These are phyloP conservation scores for Perithous albicinctus DNA, from an alignment of 2,888 invertebrate species.

Conservation along the genomic window DNA sequence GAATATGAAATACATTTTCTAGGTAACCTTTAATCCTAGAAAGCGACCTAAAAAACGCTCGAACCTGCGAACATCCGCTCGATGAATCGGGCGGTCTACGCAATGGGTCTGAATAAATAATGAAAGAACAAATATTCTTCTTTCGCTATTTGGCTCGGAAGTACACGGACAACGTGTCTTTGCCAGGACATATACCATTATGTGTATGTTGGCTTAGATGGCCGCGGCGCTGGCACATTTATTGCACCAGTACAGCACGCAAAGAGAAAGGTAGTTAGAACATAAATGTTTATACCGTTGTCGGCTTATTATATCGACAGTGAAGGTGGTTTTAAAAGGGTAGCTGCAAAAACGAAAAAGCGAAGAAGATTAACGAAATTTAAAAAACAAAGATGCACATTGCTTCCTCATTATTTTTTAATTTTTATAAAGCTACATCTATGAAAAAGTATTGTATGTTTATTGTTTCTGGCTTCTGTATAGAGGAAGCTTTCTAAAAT, in stretches of 20 bases:
- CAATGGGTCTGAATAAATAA: conserved; percentile 44
- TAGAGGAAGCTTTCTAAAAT: too few relatives aligned
- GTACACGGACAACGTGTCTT: conserved; percentile 20
- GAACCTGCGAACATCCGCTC: neutral
- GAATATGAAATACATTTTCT: neutral
- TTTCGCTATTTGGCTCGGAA: conserved; percentile 26
- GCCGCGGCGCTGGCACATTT: conserved; percentile 39
- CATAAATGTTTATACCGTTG: conserved; percentile 42
- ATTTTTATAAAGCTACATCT: too few relatives aligned
- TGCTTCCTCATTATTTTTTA: too few relatives aligned
- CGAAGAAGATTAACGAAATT: neutral
- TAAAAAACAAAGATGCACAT: neutral
- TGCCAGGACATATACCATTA: conserved; percentile 11
- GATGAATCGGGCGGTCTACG: conserved; percentile 17
- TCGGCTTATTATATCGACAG: conserved; percentile 35
- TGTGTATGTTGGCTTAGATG: conserved; percentile 39
- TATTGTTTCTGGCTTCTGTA: too few relatives aligned
- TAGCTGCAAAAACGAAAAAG: conserved; percentile 16
- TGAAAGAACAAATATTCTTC: conserved; percentile 40
- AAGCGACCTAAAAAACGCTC: neutral
- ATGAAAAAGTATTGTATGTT: too few relatives aligned
- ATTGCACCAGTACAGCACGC: conserved; percentile 38
- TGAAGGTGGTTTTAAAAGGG: conserved; percentile 28
- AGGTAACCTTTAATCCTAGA: neutral
- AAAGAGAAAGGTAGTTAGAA: conserved; percentile 19